These are phyloP conservation scores for Eupithecia pulchellata DNA, from an alignment of 2,888 invertebrate genomes.

Conservation along the genomic window DNA sequence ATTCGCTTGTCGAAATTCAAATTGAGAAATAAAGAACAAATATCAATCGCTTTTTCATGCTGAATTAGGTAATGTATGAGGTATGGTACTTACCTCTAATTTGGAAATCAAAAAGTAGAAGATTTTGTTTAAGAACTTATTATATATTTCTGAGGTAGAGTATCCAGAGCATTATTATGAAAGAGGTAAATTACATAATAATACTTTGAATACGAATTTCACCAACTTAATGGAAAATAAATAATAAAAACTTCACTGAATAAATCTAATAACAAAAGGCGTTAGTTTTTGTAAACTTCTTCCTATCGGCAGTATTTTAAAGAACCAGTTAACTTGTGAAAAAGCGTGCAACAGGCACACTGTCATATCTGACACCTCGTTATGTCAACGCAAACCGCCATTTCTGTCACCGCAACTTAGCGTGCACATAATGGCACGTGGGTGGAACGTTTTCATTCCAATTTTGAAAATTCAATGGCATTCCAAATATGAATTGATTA, in stretches of 20 bases:
- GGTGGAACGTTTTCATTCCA: slow-evolving; percentile 18
- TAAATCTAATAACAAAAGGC: not conserved
- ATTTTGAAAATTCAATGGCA: slow-evolving; percentile 21
- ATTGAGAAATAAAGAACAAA: slow-evolving; percentile 16
- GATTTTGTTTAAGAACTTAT: too few species aligned
- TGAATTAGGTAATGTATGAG: not conserved
- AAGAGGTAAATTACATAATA: too few species aligned
- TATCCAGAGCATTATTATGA: too few species aligned
- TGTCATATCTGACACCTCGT: slow-evolving; percentile 30
- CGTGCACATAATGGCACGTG: slow-evolving; percentile 27
- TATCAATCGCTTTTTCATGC: not conserved
- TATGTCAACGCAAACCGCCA: slow-evolving; percentile 17
- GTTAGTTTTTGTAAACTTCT: not conserved
- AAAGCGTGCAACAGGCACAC: slow-evolving; percentile 11
- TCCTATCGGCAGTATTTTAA: not conserved
- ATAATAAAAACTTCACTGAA: not conserved
- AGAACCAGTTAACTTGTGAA: not conserved
- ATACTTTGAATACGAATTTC: too few species aligned
- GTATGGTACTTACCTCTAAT: too few species aligned
- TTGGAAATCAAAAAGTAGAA: too few species aligned
- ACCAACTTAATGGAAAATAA: not conserved
- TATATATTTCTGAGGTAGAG: too few species aligned
- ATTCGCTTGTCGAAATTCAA: slow-evolving; percentile 32
- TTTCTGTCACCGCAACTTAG: slow-evolving; percentile 25
- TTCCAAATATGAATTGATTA: not conserved